Percentiles rank a stretch among this genome's conserved stretches.
phyloP scores from a whole-genome alignment of 2,797 vertebrate species.

The Macropodus opercularis region DNA sequence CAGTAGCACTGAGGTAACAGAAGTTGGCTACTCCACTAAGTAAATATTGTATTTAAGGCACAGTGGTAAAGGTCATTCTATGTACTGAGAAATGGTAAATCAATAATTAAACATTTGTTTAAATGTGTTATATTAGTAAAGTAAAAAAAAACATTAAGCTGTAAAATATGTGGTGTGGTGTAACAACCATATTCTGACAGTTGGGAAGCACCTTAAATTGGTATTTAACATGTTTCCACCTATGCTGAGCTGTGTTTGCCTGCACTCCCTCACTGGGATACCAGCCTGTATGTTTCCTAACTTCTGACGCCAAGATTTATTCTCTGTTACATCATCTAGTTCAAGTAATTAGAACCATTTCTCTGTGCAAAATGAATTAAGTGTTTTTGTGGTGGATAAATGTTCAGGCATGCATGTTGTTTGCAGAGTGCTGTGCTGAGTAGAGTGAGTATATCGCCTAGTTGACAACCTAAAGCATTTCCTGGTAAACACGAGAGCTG shows the following conservation, averaged over 20 bases:
- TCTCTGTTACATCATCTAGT: slow-evolving; percentile 7
- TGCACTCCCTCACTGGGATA: background rate
- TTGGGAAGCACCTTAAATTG: no score
- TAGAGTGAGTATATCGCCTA: background rate
- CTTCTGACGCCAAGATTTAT: background rate
- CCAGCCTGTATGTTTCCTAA: background rate
- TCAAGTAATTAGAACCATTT: slow-evolving; percentile 33
- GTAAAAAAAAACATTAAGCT: no score
- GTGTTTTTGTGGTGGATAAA: slow-evolving; percentile 27
- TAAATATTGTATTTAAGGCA: no score
- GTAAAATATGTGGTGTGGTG: no score
- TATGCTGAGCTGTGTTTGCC: background rate
- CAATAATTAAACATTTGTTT: no score
- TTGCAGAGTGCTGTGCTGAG: background rate
- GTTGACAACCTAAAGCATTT: slow-evolving; percentile 1
- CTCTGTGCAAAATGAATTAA: slow-evolving; percentile 41
- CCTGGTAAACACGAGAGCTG: background rate
- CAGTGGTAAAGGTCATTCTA: no score
- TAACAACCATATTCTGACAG: no score
- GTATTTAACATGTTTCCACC: no score
- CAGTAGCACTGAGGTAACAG: no score
- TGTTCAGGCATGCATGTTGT: slow-evolving; percentile 11
- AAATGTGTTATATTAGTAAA: no score
- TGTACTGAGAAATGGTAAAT: no score
- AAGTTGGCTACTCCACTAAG: no score